Evolutionary conservation across 2,113 vertebrate genomes (phyloP), one percentile per base, ranked within the genome.

Genomic region (Saiga tatarica): DNA sequence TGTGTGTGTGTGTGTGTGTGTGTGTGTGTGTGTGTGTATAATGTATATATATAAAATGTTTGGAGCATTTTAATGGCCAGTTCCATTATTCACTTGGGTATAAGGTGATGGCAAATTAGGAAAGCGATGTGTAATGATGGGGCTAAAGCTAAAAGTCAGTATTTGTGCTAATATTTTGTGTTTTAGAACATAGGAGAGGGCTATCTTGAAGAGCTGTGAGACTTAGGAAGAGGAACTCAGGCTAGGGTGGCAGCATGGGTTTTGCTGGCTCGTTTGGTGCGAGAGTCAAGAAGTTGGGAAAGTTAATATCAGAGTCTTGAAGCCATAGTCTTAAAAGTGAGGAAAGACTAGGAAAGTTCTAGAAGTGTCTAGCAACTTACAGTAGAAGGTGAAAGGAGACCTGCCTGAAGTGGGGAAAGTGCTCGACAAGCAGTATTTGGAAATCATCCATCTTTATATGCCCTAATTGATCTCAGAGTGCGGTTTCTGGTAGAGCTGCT

Each of bases 171-270:
- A 23, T 52, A 9, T 30, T n/a, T 30, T 90, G 53, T 95, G 28
- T 45, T 94, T 71, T 90, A 60, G 14, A 59, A 53, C 39, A 30
- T 2, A 62, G 26, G 6, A 11, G 2, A 15, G 3, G 1, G 0
- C 25, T 45, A 19, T 79, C 16, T n/a, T 9, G 6, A 59, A 57
- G 19, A 81, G 47, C 23, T 71, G 5, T 1, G 4, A 30, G 47
- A 42, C 23, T 2, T 5, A 39, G 5, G 78, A 53, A 60, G 36
- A 59, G 16, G 28, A 53, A 60, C 55, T 14, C 71, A 13, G 45
- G 9, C 26, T 12, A 16, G 15, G 3, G 3, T 10, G 47, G 21
- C 16, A 17, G 1, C 5, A 8, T 21, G 2, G 14, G 4, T 6
- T 57, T 76, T 23, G 4, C 39, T 36, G 85, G 13, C 30, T 71